These are phyloP conservation scores for Frankliniella intonsa DNA, from an alignment of 2,888 invertebrate genomes.

Conservation along the genomic window DNA sequence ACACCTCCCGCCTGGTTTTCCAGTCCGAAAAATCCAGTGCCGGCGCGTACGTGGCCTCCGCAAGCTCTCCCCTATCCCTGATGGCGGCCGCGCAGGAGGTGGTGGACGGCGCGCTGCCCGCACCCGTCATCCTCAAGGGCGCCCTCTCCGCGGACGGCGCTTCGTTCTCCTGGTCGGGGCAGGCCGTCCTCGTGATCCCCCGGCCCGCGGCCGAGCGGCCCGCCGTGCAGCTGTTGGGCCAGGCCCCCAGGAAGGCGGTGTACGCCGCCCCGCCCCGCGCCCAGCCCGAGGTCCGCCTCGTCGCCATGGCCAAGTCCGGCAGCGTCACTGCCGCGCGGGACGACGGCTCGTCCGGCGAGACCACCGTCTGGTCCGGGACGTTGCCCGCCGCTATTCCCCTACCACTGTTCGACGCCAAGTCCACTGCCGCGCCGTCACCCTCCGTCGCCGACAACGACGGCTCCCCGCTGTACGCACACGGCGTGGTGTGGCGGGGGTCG, in stretches of 20 bases:
- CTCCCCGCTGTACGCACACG: slow-evolving; percentile 29
- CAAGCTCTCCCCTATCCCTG: not conserved
- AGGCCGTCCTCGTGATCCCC: slow-evolving; percentile 33
- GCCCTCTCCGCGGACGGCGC: slow-evolving; percentile 35
- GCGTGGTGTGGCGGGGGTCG: slow-evolving; percentile 11
- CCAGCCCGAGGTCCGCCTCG: not conserved
- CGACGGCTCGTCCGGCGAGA: not conserved
- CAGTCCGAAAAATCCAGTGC: not conserved
- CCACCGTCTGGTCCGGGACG: slow-evolving; percentile 34
- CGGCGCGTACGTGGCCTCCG: not conserved
- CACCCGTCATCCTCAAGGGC: slow-evolving; percentile 36
- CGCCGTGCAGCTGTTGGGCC: not conserved
- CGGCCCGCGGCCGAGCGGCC: not conserved
- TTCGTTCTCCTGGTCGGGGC: slow-evolving; percentile 36
- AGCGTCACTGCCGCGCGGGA: not conserved
- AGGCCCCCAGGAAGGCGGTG: not conserved
- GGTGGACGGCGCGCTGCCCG: slow-evolving; percentile 26
- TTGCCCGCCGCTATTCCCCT: slow-evolving; percentile 34
- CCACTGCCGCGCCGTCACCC: not conserved
- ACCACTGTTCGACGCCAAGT: slow-evolving; percentile 32
- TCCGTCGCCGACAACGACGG: not conserved
- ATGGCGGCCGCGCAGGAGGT: slow-evolving; percentile 12
- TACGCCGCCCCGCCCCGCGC: not conserved
- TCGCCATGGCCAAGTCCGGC: not conserved
- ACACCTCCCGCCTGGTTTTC: not conserved